Evolutionary conservation across 1,140 invertebrate species (phyloP).

Genomic region (Leucophenga varia): DNA sequence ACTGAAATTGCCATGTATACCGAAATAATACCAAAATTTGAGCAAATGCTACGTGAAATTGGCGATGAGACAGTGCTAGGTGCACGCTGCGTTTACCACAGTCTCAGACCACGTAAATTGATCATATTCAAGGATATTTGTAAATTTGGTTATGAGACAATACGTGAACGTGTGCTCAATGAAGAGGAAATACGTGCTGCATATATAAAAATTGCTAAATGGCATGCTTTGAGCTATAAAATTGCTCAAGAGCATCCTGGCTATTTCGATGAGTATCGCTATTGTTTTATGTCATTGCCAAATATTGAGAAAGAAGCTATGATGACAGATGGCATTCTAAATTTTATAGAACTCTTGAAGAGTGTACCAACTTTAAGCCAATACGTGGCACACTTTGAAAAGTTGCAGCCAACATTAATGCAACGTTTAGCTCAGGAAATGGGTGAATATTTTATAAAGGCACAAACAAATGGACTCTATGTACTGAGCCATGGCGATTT

Average conservation of each 20-base stretch:
- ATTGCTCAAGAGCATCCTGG: background rate
- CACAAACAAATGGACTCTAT: background rate
- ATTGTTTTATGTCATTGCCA: background rate
- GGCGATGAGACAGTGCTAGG: conserved; percentile 2
- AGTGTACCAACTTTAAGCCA: background rate
- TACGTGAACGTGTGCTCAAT: background rate
- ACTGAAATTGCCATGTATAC: conserved; percentile 13
- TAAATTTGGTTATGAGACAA: background rate
- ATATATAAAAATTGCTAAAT: conserved; percentile 7
- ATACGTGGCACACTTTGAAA: background rate
- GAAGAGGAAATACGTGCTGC: background rate
- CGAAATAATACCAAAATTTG: conserved; percentile 6
- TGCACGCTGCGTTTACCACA: conserved; percentile 1
- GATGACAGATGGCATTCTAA: background rate
- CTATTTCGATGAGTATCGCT: background rate
- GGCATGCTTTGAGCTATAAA: conserved; percentile 13
- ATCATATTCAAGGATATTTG: conserved; percentile 10
- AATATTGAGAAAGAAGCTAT: background rate
- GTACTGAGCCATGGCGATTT: conserved; percentile 2
- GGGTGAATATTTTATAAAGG: background rate
- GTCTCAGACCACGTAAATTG: background rate
- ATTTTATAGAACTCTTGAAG: conserved; percentile 3
- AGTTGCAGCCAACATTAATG: background rate
- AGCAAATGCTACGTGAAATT: background rate
- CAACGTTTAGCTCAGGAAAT: background rate